Base-by-base conservation (phyloP, 2,797 vertebrate genomes). In the Chelidonichthys spinosus region DNA sequence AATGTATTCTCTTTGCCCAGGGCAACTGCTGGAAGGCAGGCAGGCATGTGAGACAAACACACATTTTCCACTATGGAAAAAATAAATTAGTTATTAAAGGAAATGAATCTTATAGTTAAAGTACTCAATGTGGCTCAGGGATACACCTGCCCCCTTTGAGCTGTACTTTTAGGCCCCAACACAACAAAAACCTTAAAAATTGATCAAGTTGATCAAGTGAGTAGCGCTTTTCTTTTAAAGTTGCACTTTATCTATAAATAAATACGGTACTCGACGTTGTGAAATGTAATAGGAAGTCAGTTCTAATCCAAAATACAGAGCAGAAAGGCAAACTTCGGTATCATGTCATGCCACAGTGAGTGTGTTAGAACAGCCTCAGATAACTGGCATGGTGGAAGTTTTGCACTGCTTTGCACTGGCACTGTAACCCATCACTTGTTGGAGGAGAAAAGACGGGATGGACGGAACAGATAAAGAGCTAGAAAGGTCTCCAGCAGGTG, bases 11-110 rank as follows among this genome's bases (percentile, higher is more conserved):
- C 50, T 68, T 73, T 56, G 63, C 74, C 70, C 49, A 59, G 43
- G 75, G 78, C 63, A 82, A 61, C 33, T 59, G 52, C 80, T 75
- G 42, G 43, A 82, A 78, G 63, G 70, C 65, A 82, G 49, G n/a
- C 43, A 63, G 35, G 33, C 14, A 39, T 1, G 5, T 63, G 37
- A 59, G 11, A 49, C 67, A 55, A 56, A 78, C 56, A 65, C 42
- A 49, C 49, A 52, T 49, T 36, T 58, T 60, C 32, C 32, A 74
- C 17, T 32, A 42, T 63, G 11, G 14, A 67, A 35, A 58, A 78
- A 33, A 73, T 43, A 14, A 58, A 52, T 56, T 6, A 32, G 14
- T 15, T 61, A 2, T 50, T 18, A 50, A 43, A 70, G 33, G 9
- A 35, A 47, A 37, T 54, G 46, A 50, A 40, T 59, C 42, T 44